Evolutionary conservation across 2,113 vertebrate genomes (phyloP).

Genomic region (Nycticryphes semicollaris): DNA sequence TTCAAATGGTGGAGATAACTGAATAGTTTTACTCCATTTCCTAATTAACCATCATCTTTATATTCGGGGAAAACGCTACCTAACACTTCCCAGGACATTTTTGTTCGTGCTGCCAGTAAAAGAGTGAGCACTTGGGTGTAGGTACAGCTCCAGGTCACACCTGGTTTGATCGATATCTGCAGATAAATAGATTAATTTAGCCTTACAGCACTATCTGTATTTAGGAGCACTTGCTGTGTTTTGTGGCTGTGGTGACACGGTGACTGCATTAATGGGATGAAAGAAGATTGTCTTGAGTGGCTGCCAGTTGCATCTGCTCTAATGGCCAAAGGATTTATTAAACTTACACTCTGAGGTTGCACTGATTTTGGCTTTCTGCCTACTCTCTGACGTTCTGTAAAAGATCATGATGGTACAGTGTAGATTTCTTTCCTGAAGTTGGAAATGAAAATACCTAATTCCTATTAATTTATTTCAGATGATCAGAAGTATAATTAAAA

Average conservation of each 20-base stretch:
- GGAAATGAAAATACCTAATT: background rate
- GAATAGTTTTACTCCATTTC: background rate
- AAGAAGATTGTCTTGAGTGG: constrained; percentile 44
- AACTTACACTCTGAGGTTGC: background rate
- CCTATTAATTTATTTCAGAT: constrained; percentile 30
- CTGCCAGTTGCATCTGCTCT: background rate
- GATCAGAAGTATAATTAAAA: constrained; percentile 20
- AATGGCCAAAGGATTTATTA: constrained; percentile 54
- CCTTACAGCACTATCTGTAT: background rate
- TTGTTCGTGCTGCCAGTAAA: background rate
- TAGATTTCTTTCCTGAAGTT: constrained; percentile 17
- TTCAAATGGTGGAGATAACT: background rate
- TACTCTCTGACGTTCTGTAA: background rate
- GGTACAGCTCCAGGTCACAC: background rate
- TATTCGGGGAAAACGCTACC: background rate
- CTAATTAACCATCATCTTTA: background rate
- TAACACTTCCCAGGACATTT: background rate
- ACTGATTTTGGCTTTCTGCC: constrained; percentile 43
- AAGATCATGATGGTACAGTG: background rate
- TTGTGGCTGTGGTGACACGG: background rate
- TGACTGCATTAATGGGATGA: constrained; percentile 40
- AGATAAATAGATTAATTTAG: constrained; percentile 22
- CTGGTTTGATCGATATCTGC: background rate
- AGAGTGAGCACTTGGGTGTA: background rate
- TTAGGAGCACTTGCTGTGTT: constrained; percentile 8